Base-by-base conservation (phyloP, 2,888 invertebrate species). In the Pollenia labialis region DNA sequence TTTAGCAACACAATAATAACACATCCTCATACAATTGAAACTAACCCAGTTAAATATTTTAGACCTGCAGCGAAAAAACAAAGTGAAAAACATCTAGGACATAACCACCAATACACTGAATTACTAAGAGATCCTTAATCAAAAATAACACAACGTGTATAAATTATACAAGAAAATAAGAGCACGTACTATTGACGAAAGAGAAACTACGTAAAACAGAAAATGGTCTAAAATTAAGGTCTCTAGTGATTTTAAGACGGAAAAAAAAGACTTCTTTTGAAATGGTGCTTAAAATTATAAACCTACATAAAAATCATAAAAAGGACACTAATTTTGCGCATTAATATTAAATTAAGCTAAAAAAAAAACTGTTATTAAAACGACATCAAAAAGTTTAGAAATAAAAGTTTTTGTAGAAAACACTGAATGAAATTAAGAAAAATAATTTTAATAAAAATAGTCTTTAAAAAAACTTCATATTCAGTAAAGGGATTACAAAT, bases 21-120 rank as follows among this genome's bases (percentile, higher is more conserved):
- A 32, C 42, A 71, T 50, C 18, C 69, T 16, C 42, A 71, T 50
- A 79, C 58, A 68, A 74, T 66, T 84, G 58, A 79, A 72, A 84
- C 79, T 84, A 84, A 84, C 84, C 79, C 62, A 79, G 79, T 79
- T 79, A 84, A 84, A 79, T 74, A 79, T 74, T 79, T 52, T 74
- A 68, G 74, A 84, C 72, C 58, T 72, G 71, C 83, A 50, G 76
- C 56, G 48, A 9, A 42, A 42, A 66, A 76, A 56, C 12, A 48
- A 52, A 68, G 32, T 58, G 1, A 58, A 75, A 40, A 66, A n/a
- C 50, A 64, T 16, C 16, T 60, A 71, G 60, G 46, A 44, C 66
- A 81, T 7, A 48, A 32, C 32, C 16, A 42, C 12, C 52, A 64
- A 64, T 16, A 16, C 52, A 56, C 3, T 14, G 11, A 68, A 32